Conservation (phyloP, 2,888 invertebrate genomes). For the Smittia aterrima region DNA sequence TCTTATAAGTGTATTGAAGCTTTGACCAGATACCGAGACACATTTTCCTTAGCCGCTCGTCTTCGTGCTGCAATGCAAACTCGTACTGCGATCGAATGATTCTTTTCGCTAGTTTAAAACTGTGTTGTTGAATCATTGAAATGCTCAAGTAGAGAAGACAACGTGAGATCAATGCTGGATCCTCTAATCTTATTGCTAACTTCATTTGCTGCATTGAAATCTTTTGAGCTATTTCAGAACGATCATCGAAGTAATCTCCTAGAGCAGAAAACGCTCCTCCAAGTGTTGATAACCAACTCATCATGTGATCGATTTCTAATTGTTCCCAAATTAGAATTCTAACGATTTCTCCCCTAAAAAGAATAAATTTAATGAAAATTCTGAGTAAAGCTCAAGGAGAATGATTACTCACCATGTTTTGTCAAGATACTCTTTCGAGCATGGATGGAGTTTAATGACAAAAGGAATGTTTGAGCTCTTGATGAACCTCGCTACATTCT, state of each 20-base stretch:
- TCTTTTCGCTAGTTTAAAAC: slow-evolving; percentile 61
- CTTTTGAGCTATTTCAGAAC: slow-evolving; percentile 82
- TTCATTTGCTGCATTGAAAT: slow-evolving; percentile 82
- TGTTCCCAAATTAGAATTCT: slow-evolving; percentile 57
- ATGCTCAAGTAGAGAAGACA: slow-evolving; percentile 85
- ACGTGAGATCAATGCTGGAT: slow-evolving; percentile 75
- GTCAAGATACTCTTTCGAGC: slow-evolving; percentile 65
- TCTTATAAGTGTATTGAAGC: slow-evolving; percentile 55
- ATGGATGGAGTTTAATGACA: slow-evolving; percentile 58
- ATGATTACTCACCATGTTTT: slow-evolving; percentile 64
- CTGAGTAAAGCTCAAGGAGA: neutral
- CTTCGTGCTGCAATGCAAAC: slow-evolving; percentile 50
- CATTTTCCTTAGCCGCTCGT: slow-evolving; percentile 67
- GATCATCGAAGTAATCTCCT: slow-evolving; percentile 79
- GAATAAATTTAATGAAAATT: neutral
- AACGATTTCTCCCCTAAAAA: slow-evolving; percentile 33
- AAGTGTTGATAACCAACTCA: slow-evolving; percentile 94
- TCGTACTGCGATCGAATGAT: slow-evolving; percentile 61
- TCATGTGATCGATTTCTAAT: slow-evolving; percentile 75
- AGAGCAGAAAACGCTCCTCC: slow-evolving; percentile 96
- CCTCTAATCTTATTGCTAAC: slow-evolving; percentile 76
- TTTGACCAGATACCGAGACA: slow-evolving; percentile 86
- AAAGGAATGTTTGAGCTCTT: slow-evolving; percentile 44
- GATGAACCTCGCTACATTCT: neutral
- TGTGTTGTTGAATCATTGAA: slow-evolving; percentile 80